Evolutionary conservation across 2,113 vertebrate species (phyloP).

Genomic region (Ginglymostoma cirratum): DNA sequence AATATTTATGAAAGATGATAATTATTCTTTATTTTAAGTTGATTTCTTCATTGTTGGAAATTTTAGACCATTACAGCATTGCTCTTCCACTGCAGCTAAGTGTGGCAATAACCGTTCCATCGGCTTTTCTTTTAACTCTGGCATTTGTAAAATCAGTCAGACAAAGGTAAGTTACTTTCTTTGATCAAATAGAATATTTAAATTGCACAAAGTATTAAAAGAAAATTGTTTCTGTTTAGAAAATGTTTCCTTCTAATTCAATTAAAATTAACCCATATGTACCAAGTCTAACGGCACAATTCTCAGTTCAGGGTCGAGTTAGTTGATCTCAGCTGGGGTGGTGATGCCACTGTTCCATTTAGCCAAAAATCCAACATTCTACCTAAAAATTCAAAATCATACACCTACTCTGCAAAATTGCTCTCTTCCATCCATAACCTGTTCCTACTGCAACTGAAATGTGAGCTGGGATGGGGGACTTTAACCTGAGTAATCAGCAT

Average conservation of each 20-base stretch:
- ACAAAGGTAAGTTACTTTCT: constrained; percentile 46
- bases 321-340: neutral
- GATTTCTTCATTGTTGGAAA: neutral
- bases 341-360: neutral
- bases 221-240: neutral
- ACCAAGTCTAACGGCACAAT: neutral
- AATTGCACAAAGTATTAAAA: neutral
- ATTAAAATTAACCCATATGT: neutral
- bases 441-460: neutral
- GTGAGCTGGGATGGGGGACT: neutral
- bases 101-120: constrained; percentile 30
- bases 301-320: neutral
- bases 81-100: constrained; percentile 48
- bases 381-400: neutral
- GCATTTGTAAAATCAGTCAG: constrained; percentile 54
- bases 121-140: constrained; percentile 39
- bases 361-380: neutral
- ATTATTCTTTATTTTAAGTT: neutral
- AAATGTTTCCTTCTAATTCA: neutral
- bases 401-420: neutral
- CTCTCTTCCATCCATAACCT: neutral
- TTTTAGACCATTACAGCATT: constrained; percentile 39
- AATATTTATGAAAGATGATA: neutral
- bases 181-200: neutral
- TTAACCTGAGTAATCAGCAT: neutral